phyloP scores from a whole-genome alignment of 2,113 vertebrate species.

The Bothrops jararaca region DNA sequence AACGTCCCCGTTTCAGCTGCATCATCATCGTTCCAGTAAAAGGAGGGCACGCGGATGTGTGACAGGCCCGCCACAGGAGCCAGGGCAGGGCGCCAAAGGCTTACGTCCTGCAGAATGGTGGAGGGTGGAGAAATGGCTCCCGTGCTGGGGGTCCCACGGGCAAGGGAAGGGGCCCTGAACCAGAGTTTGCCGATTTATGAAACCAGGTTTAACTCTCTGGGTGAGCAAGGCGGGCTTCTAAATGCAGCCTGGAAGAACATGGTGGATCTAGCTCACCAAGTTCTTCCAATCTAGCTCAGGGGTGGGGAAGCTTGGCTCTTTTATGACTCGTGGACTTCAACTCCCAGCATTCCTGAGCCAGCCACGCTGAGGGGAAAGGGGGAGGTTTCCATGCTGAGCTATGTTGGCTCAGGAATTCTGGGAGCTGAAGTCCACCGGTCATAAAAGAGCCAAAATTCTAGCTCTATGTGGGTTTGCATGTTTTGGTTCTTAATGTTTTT shows the following conservation, averaged over 20 bases:
- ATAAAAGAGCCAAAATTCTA: not conserved
- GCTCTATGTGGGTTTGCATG: not conserved
- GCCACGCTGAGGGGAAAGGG: too few relatives aligned
- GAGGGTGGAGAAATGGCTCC: not conserved
- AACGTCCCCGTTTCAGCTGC: not conserved
- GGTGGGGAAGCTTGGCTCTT: too few relatives aligned
- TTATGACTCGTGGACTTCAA: too few relatives aligned
- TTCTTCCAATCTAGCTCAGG: too few relatives aligned
- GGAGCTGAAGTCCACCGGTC: too few relatives aligned
- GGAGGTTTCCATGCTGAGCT: too few relatives aligned
- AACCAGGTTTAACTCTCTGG: not conserved
- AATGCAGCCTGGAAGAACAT: not conserved
- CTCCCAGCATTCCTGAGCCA: too few relatives aligned
- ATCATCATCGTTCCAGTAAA: constrained; percentile 6
- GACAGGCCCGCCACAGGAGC: not conserved
- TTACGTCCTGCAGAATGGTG: not conserved
- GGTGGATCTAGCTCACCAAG: not conserved
- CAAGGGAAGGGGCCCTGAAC: not conserved
- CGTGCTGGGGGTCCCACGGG: not conserved
- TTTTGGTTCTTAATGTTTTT: not conserved
- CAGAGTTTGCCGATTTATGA: not conserved
- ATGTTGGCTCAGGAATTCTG: too few relatives aligned
- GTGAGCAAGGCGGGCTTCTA: not conserved
- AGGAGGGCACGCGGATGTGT: not conserved
- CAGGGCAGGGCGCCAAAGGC: too few relatives aligned